These are phyloP conservation scores for Ophioninae sp. DNA, from an alignment of 2,888 invertebrate species.

Conservation along the genomic window DNA sequence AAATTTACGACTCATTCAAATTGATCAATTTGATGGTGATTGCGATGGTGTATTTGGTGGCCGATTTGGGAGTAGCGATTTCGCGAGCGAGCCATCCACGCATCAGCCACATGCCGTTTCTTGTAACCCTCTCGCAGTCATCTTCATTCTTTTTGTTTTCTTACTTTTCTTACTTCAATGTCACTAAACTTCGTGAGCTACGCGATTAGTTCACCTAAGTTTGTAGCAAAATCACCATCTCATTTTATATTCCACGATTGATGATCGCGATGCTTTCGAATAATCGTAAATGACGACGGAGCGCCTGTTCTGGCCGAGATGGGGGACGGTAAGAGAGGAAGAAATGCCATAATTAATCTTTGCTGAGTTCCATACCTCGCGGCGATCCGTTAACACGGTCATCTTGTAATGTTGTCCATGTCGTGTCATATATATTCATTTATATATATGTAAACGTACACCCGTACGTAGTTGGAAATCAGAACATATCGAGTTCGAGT, in stretches of 20 bases:
- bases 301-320: slow-evolving; percentile 35
- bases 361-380: slow-evolving; percentile 26
- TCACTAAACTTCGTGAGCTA: not conserved
- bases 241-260: not conserved
- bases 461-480: too few relatives aligned
- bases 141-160: not conserved
- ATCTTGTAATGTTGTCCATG: slow-evolving; percentile 55
- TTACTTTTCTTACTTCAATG: not conserved
- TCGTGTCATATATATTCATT: slow-evolving; percentile 9
- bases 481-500: too few relatives aligned
- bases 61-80: slow-evolving; percentile 51
- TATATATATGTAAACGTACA: slow-evolving; percentile 1
- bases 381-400: slow-evolving; percentile 59
- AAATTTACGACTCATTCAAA: slow-evolving; percentile 60
- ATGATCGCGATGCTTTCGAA: slow-evolving; percentile 35
- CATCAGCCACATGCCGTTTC: slow-evolving; percentile 59
- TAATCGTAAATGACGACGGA: slow-evolving; percentile 51
- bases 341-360: slow-evolving; percentile 54
- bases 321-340: not conserved
- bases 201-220: not conserved
- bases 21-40: slow-evolving; percentile 55
- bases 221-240: not conserved
- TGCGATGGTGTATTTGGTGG: slow-evolving; percentile 43
- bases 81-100: slow-evolving; percentile 40
- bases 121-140: not conserved